These are phyloP conservation scores for Stomorhina lunata DNA, from an alignment of 2,888 invertebrate genomes.

Conservation along the genomic window DNA sequence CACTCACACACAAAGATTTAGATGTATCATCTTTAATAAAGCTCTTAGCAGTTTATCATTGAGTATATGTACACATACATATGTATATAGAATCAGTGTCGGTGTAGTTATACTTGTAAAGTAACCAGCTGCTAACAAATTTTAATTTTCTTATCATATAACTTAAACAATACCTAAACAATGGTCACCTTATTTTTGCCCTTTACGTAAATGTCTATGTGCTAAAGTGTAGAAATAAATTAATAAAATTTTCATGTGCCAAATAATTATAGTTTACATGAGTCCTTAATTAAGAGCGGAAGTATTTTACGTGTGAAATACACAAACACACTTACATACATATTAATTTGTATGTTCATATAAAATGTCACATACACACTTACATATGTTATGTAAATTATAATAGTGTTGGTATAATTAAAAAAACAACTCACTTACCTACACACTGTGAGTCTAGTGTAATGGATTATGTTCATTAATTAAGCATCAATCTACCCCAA, in stretches of 20 bases:
- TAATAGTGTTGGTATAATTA: too few species aligned
- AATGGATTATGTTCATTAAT: slow-evolving; percentile 37
- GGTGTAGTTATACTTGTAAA: not conserved
- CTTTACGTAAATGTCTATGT: slow-evolving; percentile 3
- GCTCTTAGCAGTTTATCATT: slow-evolving; percentile 50
- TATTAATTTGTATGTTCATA: not conserved
- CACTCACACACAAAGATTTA: not conserved
- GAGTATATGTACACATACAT: not conserved
- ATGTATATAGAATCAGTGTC: not conserved
- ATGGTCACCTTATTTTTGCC: slow-evolving; percentile 7
- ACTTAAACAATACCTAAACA: not conserved
- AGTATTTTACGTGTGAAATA: slow-evolving; percentile 19
- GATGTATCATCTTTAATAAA: slow-evolving; percentile 38
- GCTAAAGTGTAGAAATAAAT: slow-evolving; percentile 71
- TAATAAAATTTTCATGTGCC: slow-evolving; percentile 78
- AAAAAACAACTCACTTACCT: not conserved
- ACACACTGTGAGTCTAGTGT: not conserved
- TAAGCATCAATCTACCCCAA: slow-evolving; percentile 11
- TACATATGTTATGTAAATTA: not conserved
- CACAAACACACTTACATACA: not conserved
- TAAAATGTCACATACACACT: not conserved
- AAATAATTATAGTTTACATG: slow-evolving; percentile 79
- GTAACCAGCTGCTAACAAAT: not conserved
- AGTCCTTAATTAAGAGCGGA: slow-evolving; percentile 77
- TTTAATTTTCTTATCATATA: not conserved